These are phyloP conservation scores for Nasonovia ribisnigri DNA, from an alignment of 2,888 invertebrate species.

Conservation along the genomic window DNA sequence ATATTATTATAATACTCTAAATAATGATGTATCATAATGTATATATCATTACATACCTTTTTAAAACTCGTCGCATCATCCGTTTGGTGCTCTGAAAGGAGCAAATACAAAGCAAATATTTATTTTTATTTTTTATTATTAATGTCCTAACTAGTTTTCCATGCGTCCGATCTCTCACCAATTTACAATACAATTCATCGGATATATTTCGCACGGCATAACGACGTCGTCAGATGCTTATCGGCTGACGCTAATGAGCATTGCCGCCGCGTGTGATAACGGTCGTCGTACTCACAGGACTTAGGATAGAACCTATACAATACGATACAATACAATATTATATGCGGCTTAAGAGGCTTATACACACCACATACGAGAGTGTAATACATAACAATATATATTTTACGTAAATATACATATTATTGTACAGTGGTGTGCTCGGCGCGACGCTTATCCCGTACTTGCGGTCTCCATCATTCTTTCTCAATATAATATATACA, in stretches of 20 bases:
- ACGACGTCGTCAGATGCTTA: constrained; percentile 56
- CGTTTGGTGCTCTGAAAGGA: background rate
- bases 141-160: background rate
- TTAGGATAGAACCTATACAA: background rate
- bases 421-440: background rate
- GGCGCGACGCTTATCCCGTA: too few relatives aligned
- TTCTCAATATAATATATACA: background rate
- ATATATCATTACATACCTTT: too few relatives aligned
- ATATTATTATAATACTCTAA: too few relatives aligned
- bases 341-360: background rate
- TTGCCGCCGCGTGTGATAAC: constrained; percentile 27
- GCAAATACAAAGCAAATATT: background rate
- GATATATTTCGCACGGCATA: background rate
- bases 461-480: background rate
- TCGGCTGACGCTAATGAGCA: constrained; percentile 57
- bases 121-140: background rate
- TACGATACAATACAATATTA: background rate
- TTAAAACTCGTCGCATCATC: too few relatives aligned
- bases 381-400: background rate
- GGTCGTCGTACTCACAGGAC: background rate
- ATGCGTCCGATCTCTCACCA: background rate
- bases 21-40: too few relatives aligned
- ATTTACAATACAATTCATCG: background rate
- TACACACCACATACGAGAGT: background rate
- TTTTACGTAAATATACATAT: background rate